Evolutionary conservation across 2,797 vertebrate species (phyloP), one percentile per base, ranked within the genome.

Genomic region (Sebastes itinus): DNA sequence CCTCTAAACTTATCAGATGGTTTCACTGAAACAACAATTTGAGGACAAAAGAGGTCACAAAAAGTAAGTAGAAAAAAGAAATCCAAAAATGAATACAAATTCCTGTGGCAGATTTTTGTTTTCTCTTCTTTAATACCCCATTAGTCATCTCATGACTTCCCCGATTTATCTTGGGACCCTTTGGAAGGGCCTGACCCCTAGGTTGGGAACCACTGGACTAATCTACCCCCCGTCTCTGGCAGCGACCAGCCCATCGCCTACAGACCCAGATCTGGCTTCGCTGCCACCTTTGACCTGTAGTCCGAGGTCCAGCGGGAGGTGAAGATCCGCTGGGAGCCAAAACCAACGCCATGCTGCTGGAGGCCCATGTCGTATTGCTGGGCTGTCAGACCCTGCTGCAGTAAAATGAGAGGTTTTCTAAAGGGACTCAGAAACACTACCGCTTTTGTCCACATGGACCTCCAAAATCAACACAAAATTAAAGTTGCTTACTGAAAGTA

Each of bases 261-360:
- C 42, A 46, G 42, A 46, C 42, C 42, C 0, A 46, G 42, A 46
- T 18, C 42, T 18, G 14, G 42, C 42, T 46, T 46, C 0, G 42
- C 42, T 46, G 42, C 42, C 1, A 0, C 42, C 42, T 46, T 46
- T 46, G 42, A 46, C 42, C 42, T 46, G 6, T 7, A 46, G 42
- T 18, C 42, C 0, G 6, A 46, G 16, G 42, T 46, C 42, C 14
- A 46, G 42, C 42, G 42, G 16, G 42, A 46, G 42, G 3, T 46
- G 42, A 0, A 46, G 3, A 46, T 7, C 42, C 16, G 6, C 3
- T 0, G 42, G 42, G 3, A 46, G 14, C 0, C 42, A 49, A 49
- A 49, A 1, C 42, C 42, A 49, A 49, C 0, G 42, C 42, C 42
- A 8, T 49, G 42, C 42, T 49, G 42, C 42, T 49, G 42, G 42